Evolutionary conservation across 2,888 invertebrate species (phyloP), one percentile per base, ranked within the genome.

Genomic region (Micropterix aruncella): DNA sequence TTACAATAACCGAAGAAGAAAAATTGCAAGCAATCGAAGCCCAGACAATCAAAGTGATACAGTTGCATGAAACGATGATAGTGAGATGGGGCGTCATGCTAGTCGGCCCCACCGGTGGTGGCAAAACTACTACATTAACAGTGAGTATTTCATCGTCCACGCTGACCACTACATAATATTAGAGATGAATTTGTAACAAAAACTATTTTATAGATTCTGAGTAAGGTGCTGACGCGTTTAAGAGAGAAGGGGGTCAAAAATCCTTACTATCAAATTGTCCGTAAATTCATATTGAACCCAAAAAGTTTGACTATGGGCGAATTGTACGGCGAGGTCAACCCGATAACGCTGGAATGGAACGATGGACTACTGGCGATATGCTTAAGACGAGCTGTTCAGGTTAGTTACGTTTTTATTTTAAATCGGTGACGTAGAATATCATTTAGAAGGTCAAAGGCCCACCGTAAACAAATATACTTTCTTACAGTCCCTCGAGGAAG

Each of bases 41-140:
- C 53, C 80, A 83, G 60, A 74, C 85, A 36, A 67, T 68, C 38
- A 88, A 89, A 68, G 77, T 84, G 15, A 86, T 92, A 49, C 91
- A 93, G 58, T 65, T 92, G 7, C 86, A 88, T 57, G 92, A 92
- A 60, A 92, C 91, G 0, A 86, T 92, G 86, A 80, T 84, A 50
- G 90, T 92, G 2, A 74, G 92, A 15, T 91, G 92, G 77, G 92
- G 92, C 2, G 91, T 92, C 1, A 92, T 93, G 91, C 63, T 90
- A 48, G 91, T 92, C 1, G 92, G 92, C 0, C 90, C 90, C 0
- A 89, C 91, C 0, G 91, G 90, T 0, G 83, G 89, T 2, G 92
- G 91, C 2, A 92, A 92, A 61, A 82, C 85, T 0, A 75, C 83
- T 0, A 77, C 87, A 5, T 70, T 91, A 43, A 71, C 74, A 52